Conservation (phyloP, 2,113 vertebrate genomes). For the Toxostoma redivivum region DNA sequence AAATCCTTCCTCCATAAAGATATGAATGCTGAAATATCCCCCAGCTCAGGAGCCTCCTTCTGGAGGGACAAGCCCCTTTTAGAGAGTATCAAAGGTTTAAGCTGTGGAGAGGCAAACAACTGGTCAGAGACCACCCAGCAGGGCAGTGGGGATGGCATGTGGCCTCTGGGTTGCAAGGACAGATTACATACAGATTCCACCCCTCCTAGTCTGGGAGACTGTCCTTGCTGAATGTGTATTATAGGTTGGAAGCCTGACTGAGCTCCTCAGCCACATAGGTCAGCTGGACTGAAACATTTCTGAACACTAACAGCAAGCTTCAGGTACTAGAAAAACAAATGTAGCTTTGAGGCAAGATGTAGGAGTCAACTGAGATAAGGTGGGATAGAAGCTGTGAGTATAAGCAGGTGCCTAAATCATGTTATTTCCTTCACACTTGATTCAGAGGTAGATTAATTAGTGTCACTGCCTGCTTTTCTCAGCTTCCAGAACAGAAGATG, state of each 20-base stretch:
- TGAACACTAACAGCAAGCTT: background rate
- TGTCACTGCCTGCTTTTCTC: background rate
- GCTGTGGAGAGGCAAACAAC: background rate
- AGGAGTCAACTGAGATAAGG: background rate
- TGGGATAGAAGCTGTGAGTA: background rate
- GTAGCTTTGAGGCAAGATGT: background rate
- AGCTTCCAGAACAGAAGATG: background rate
- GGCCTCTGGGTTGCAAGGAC: background rate
- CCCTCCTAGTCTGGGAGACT: background rate
- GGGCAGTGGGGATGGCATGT: background rate
- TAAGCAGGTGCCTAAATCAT: background rate
- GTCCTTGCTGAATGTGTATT: fast-evolving
- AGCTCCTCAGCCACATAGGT: background rate
- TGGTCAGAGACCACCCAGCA: background rate
- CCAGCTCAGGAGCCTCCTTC: background rate
- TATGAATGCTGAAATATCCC: background rate
- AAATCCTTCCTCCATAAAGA: background rate
- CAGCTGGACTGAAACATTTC: background rate
- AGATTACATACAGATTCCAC: background rate
- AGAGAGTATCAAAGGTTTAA: background rate
- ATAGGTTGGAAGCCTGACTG: background rate
- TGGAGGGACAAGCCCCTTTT: background rate
- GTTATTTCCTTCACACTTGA: background rate
- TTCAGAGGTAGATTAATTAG: background rate
- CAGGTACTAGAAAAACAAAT: background rate